Percentiles rank a stretch among this genome's conserved stretches.
Conservation (phyloP, 2,113 vertebrate genomes). For the Astatotilapia flaviijosephi region DNA sequence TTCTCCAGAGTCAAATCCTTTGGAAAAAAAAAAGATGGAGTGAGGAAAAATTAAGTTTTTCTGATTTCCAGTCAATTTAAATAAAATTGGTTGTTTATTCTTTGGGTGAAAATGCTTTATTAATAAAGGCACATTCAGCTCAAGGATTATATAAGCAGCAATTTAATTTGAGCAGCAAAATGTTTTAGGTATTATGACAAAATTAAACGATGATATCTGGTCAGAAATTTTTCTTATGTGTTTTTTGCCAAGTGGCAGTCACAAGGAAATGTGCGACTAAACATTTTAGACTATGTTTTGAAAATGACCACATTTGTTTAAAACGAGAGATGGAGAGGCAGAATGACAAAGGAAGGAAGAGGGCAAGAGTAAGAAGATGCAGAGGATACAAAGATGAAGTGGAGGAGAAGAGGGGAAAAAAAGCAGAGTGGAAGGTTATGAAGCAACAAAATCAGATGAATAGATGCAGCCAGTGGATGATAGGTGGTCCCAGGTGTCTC, state of each 20-base stretch:
- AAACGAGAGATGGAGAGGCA: background rate
- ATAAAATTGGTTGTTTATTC: background rate
- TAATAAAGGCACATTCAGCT: background rate
- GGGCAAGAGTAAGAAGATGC: background rate
- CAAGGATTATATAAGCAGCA: background rate
- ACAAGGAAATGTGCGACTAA: background rate
- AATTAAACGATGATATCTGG: background rate
- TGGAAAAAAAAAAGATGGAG: accelerated
- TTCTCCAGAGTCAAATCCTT: background rate
- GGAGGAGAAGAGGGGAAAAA: background rate
- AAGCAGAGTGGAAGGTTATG: background rate
- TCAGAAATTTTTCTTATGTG: background rate
- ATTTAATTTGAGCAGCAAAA: background rate
- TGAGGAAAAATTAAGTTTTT: background rate
- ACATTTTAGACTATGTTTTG: background rate
- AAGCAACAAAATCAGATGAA: constrained; percentile 5
- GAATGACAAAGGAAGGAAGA: background rate
- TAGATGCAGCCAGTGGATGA: constrained; percentile 19
- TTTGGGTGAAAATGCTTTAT: background rate
- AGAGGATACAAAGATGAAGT: background rate
- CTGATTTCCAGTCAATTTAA: background rate
- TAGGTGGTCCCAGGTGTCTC: constrained; percentile 71
- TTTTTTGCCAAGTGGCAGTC: background rate
- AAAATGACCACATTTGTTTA: background rate
- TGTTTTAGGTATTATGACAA: background rate